Evolutionary conservation across 2,797 vertebrate genomes (phyloP).

Genomic region (Anguilla pacifica): DNA sequence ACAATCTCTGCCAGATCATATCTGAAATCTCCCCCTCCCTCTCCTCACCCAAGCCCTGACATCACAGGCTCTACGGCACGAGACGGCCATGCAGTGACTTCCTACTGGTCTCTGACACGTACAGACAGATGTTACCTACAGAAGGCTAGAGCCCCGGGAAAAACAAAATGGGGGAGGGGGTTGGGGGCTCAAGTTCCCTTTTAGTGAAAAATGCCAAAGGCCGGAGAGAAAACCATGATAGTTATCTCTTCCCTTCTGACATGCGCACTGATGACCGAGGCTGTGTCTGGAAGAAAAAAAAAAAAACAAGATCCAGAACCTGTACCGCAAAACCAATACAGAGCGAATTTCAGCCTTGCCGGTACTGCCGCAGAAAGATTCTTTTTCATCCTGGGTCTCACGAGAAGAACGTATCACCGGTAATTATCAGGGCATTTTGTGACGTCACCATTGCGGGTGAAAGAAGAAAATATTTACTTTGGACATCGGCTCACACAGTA

Average conservation of each 20-base stretch:
- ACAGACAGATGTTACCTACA: slow-evolving; percentile 3
- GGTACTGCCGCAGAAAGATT: neutral
- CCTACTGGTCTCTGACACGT: neutral
- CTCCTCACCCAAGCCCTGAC: neutral
- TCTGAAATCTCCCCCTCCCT: neutral
- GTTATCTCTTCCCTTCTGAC: neutral
- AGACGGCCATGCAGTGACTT: neutral
- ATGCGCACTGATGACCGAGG: neutral
- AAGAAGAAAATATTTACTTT: neutral
- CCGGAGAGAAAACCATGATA: neutral
- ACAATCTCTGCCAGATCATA: neutral
- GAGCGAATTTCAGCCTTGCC: neutral
- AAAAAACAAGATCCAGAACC: neutral
- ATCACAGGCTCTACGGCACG: neutral
- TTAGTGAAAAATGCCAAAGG: neutral
- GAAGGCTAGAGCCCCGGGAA: neutral
- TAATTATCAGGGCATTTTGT: neutral
- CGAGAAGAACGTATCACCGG: neutral
- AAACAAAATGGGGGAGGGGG: neutral
- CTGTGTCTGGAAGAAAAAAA: neutral
- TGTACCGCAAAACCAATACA: neutral
- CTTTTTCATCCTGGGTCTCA: neutral
- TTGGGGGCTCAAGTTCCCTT: neutral
- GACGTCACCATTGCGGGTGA: neutral
- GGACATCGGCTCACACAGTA: neutral